Percentiles rank a stretch among this genome's conserved stretches.
These are phyloP conservation scores for Euzophera pinguis DNA, from an alignment of 2,888 invertebrate species.

Conservation along the genomic window DNA sequence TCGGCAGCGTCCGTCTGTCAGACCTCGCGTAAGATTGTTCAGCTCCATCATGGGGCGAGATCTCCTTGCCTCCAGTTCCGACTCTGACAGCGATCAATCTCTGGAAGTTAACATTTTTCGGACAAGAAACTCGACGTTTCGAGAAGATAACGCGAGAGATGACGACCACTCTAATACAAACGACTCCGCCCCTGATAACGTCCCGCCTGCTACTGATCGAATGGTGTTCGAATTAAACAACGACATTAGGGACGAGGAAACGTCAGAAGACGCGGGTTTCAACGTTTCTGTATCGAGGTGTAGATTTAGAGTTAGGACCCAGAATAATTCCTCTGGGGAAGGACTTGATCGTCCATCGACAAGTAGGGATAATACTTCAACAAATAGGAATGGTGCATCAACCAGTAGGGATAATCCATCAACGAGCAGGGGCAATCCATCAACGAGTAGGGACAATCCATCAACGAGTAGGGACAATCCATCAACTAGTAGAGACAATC, in stretches of 20 bases:
- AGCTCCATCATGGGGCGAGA: constrained; percentile 43
- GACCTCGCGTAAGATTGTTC: constrained; percentile 44
- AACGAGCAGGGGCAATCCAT: constrained; percentile 1
- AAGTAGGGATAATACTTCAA: constrained; percentile 18
- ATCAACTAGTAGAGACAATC: constrained; percentile 24
- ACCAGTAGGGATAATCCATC: constrained; percentile 7
- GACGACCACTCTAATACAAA: constrained; percentile 23
- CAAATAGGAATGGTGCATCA: neutral
- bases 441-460: constrained; percentile 9
- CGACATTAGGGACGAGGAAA: constrained; percentile 29
- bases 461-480: constrained; percentile 24
- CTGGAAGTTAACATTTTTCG: constrained; percentile 65
- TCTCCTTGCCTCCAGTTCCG: constrained; percentile 58
- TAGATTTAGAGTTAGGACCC: constrained; percentile 59
- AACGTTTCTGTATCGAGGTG: constrained; percentile 46
- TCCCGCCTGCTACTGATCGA: constrained; percentile 40
- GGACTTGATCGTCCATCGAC: constrained; percentile 22
- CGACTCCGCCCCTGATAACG: constrained; percentile 21
- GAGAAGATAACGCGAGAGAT: constrained; percentile 41
- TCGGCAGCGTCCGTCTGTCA: constrained; percentile 25
- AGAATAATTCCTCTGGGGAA: constrained; percentile 32
- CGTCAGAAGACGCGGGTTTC: constrained; percentile 33
- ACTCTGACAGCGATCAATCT: constrained; percentile 65
- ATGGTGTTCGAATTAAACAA: constrained; percentile 50
- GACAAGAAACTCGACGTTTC: constrained; percentile 59